A percentile compares a stretch with the other conserved stretches of the same genome.
phyloP scores from a whole-genome alignment of 2,113 vertebrate species.

The Gymnocephalus cernua region DNA sequence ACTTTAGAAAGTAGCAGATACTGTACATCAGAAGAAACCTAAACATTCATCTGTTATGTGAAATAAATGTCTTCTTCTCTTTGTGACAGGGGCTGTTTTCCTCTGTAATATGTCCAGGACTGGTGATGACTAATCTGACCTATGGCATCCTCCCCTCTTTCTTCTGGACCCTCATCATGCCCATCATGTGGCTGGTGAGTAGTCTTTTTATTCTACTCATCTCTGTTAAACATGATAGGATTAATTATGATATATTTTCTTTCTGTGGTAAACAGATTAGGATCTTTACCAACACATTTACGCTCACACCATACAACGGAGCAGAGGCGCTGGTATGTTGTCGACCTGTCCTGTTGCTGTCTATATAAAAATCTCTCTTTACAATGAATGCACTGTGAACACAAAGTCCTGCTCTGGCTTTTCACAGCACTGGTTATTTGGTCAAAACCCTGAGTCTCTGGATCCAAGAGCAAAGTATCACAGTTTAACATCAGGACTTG shows the following conservation, averaged over 20 bases:
- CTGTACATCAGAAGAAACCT: not conserved
- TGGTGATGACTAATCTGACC: conserved; percentile 94
- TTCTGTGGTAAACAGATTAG: conserved; percentile 85
- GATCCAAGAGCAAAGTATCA: conserved; percentile 89
- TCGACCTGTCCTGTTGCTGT: conserved; percentile 42
- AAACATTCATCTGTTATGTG: not conserved
- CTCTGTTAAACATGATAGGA: not conserved
- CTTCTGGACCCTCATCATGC: conserved; percentile 92
- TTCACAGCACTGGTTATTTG: conserved; percentile 88
- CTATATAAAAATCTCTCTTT: not conserved
- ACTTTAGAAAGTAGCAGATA: not conserved
- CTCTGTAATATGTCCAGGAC: conserved; percentile 93
- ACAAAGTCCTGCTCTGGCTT: conserved; percentile 12
- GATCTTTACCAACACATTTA: conserved; percentile 92
- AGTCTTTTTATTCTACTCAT: accelerated
- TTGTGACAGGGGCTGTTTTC: conserved; percentile 91
- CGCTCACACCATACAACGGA: conserved; percentile 91
- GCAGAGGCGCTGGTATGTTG: conserved; percentile 91
- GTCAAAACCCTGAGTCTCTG: conserved; percentile 87
- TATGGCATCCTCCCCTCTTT: conserved; percentile 90
- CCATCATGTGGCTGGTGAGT: conserved; percentile 93
- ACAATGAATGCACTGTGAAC: not conserved
- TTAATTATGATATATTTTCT: not conserved
- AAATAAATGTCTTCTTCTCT: not conserved
- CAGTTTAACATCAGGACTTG: conserved; percentile 88